Percentiles rank a stretch among this genome's conserved stretches.
Evolutionary conservation across 1,140 invertebrate genomes (phyloP).

Genomic region (Saccostrea echinata): DNA sequence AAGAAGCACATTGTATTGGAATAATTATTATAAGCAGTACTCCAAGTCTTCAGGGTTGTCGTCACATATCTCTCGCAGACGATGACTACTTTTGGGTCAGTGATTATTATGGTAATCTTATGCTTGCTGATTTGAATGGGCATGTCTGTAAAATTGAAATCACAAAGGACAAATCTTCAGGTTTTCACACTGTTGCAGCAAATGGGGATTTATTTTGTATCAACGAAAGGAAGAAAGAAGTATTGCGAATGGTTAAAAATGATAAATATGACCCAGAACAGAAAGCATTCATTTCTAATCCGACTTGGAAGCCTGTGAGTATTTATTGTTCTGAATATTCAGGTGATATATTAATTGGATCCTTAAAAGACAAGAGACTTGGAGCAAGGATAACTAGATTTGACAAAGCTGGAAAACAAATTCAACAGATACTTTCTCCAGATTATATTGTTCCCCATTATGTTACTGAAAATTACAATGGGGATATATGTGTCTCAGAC

Average conservation of each 20-base stretch:
- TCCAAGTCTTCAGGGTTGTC: neutral
- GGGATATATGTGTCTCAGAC: conserved; percentile 1
- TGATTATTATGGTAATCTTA: neutral
- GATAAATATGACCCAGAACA: neutral
- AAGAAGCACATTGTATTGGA: neutral
- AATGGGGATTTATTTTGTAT: neutral
- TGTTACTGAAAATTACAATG: neutral
- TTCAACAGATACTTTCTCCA: neutral
- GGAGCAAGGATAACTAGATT: neutral
- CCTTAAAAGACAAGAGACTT: neutral
- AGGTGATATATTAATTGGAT: neutral
- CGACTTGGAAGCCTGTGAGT: neutral
- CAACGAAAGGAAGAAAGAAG: neutral
- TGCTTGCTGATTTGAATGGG: neutral
- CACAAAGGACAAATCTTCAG: neutral
- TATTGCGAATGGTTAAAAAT: neutral
- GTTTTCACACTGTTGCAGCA: neutral
- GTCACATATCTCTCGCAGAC: neutral
- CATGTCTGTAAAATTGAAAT: neutral
- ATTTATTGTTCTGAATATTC: neutral
- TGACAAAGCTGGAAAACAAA: neutral
- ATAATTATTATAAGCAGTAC: neutral
- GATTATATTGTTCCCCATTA: neutral
- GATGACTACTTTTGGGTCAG: neutral
- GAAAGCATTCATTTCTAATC: neutral